A percentile compares a stretch with the other conserved stretches of the same genome.
These are phyloP conservation scores for rabbit (Oryctolagus cuniculus) DNA, from an alignment of 2,113 vertebrate genomes.

Conservation along the genomic window DNA sequence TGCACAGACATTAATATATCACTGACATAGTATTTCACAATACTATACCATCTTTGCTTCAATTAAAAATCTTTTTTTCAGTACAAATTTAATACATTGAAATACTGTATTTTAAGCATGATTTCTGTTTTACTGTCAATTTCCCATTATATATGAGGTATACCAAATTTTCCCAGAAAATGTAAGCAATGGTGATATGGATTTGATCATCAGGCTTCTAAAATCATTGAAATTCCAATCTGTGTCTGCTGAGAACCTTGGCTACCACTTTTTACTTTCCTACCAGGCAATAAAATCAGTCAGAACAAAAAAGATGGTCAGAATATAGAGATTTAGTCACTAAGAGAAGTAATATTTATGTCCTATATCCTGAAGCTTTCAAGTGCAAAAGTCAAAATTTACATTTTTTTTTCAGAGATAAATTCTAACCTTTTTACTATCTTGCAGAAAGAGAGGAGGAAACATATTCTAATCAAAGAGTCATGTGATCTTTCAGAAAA, in stretches of 20 bases:
- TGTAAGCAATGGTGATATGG: neutral
- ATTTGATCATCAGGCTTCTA: neutral
- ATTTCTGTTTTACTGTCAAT: no score
- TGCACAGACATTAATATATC: neutral
- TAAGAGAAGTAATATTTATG: neutral
- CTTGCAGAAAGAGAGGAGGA: neutral
- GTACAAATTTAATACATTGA: neutral
- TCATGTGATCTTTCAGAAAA: neutral
- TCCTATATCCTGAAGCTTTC: neutral
- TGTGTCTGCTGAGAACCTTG: neutral
- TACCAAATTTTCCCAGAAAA: neutral
- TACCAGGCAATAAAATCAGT: neutral
- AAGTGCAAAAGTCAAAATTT: neutral
- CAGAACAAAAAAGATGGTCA: neutral
- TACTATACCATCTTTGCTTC: neutral
- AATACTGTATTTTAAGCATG: neutral
- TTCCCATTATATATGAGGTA: neutral
- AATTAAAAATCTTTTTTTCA: neutral
- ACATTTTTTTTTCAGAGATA: neutral
- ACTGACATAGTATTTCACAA: constrained; percentile 10
- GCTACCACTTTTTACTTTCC: neutral
- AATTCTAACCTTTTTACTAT: neutral
- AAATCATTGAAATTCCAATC: neutral
- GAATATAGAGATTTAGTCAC: neutral
- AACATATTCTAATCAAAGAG: neutral